These are phyloP conservation scores for Channa striata DNA, from an alignment of 2,797 vertebrate genomes.

Conservation along the genomic window DNA sequence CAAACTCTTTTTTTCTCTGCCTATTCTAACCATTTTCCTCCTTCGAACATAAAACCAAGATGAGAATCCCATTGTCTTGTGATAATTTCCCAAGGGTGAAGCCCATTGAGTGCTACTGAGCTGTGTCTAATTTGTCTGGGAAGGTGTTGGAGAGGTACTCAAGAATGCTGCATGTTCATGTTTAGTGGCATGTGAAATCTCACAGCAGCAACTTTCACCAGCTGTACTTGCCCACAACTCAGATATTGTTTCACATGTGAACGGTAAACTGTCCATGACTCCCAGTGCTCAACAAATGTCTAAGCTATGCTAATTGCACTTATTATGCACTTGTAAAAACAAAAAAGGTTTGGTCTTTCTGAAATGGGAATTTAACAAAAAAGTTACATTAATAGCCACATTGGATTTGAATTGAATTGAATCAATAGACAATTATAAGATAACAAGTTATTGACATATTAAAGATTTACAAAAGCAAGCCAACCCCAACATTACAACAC, in stretches of 20 bases:
- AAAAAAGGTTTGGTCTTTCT: slow-evolving; percentile 41
- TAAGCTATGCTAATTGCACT: slow-evolving; percentile 37
- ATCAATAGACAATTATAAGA: slow-evolving; percentile 85
- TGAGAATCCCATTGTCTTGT: slow-evolving; percentile 77
- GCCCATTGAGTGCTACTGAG: slow-evolving; percentile 76
- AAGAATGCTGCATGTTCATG: slow-evolving; percentile 71
- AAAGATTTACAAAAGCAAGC: slow-evolving; percentile 66
- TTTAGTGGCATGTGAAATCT: slow-evolving; percentile 77
- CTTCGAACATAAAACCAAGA: slow-evolving; percentile 78
- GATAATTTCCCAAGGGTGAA: slow-evolving; percentile 82
- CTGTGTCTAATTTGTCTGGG: slow-evolving; percentile 84
- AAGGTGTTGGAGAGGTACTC: slow-evolving; percentile 78
- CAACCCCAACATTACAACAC: slow-evolving; percentile 71
- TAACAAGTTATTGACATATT: slow-evolving; percentile 80
- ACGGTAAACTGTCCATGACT: slow-evolving; percentile 41
- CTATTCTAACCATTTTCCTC: slow-evolving; percentile 40
- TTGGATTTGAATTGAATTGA: slow-evolving; percentile 51
- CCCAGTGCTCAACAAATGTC: slow-evolving; percentile 39
- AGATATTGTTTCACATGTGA: slow-evolving; percentile 51
- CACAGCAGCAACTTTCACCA: slow-evolving; percentile 49
- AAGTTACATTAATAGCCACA: slow-evolving; percentile 50
- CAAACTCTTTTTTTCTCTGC: slow-evolving; percentile 47
- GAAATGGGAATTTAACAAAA: slow-evolving; percentile 24
- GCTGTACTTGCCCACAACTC: slow-evolving; percentile 41
- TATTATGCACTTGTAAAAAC: slow-evolving; percentile 53